These are phyloP conservation scores for Thryonomys swinderianus DNA, from an alignment of 2,113 vertebrate species.

Conservation along the genomic window DNA sequence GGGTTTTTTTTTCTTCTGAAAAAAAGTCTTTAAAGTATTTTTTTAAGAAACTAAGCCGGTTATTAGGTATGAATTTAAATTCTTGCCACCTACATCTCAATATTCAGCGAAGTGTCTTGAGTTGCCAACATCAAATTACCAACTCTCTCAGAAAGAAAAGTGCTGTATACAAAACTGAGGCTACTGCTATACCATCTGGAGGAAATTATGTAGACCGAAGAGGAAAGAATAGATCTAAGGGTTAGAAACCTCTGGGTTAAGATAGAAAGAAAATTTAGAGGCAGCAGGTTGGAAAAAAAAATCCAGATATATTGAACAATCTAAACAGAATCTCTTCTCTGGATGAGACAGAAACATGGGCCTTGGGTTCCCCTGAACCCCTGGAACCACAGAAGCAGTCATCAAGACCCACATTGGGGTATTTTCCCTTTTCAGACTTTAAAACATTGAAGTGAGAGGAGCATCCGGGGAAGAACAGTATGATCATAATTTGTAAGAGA, in stretches of 20 bases:
- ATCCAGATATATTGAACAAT: neutral
- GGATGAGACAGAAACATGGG: neutral
- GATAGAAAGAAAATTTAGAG: neutral
- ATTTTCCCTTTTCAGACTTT: neutral
- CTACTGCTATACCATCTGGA: too few species aligned
- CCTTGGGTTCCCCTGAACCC: fast-evolving
- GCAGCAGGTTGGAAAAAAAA: neutral
- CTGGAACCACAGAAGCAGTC: neutral
- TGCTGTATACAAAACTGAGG: neutral
- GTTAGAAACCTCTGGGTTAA: neutral
- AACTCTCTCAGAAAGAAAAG: neutral
- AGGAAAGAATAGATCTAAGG: neutral
- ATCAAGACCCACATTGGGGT: neutral
- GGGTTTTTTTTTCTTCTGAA: conserved; percentile 3
- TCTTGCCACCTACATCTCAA: conserved; percentile 61
- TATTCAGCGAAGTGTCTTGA: conserved; percentile 1
- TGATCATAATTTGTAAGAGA: neutral
- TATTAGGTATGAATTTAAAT: conserved; percentile 64
- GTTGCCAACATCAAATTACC: neutral
- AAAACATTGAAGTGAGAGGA: neutral
- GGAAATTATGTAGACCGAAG: neutral
- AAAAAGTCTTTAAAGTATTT: conserved; percentile 58
- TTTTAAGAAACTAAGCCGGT: conserved; percentile 33
- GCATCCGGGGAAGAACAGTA: neutral
- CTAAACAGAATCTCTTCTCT: neutral